Conservation (phyloP, 1,140 invertebrate species). For the Hylaeus volcanicus region DNA sequence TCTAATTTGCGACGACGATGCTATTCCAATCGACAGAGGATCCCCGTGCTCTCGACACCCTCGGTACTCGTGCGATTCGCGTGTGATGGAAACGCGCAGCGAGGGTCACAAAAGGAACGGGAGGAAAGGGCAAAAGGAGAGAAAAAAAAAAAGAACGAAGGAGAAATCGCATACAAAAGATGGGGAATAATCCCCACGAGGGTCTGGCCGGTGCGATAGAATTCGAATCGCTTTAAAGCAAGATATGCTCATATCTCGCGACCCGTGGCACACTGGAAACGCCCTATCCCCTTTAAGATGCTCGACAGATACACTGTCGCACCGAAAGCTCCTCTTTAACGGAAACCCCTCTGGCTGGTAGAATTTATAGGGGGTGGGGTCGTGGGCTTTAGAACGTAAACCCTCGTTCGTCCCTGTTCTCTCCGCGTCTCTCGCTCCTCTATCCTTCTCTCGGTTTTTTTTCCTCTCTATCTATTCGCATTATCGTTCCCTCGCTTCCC, state of each 20-base stretch:
- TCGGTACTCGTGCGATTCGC: background rate
- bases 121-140: background rate
- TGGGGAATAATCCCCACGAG: background rate
- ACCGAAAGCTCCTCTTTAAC: slow-evolving; percentile 54
- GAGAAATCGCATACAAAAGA: slow-evolving; percentile 13
- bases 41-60: slow-evolving; percentile 34
- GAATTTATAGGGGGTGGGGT: slow-evolving; percentile 54
- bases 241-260: slow-evolving; percentile 60
- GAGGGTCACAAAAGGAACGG: slow-evolving; percentile 1
- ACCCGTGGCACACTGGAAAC: background rate
- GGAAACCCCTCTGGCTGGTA: slow-evolving; percentile 33
- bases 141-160: slow-evolving; percentile 14
- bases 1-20: slow-evolving; percentile 43
- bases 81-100: background rate
- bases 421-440: background rate
- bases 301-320: slow-evolving; percentile 29
- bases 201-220: slow-evolving; percentile 10
- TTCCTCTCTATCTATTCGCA: background rate
- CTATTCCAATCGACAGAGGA: slow-evolving; percentile 32
- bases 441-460: background rate
- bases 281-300: slow-evolving; percentile 54
- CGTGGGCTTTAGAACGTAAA: slow-evolving; percentile 43
- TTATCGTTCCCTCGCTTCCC: background rate
- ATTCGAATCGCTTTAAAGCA: slow-evolving; percentile 47
- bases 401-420: slow-evolving; percentile 16